Conservation (phyloP, 2,888 invertebrate species). For the Drosophila hawaiiensis region DNA sequence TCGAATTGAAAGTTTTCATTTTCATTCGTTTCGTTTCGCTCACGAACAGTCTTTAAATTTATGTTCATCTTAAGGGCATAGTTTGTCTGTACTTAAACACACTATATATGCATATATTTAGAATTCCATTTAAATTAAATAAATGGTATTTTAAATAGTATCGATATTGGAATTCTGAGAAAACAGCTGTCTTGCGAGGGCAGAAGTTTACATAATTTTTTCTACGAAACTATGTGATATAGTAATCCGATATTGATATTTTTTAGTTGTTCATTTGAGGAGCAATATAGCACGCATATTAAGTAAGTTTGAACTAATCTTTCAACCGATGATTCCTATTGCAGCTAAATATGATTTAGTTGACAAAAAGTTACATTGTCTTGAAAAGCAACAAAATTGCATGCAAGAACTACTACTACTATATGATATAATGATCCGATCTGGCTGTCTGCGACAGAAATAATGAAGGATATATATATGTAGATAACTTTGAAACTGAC, state of each 20-base stretch:
- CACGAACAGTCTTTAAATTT: conserved; percentile 2
- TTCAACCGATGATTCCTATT: not conserved
- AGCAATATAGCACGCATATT: not conserved
- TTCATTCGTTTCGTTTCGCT: conserved; percentile 27
- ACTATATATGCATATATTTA: conserved; percentile 13
- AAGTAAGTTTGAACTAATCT: not conserved
- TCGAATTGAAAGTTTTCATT: conserved; percentile 65
- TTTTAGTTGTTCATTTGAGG: fast-evolving
- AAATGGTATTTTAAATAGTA: not conserved
- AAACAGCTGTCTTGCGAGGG: not conserved
- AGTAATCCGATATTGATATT: not conserved
- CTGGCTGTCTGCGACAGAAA: not conserved
- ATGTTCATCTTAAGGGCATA: conserved; percentile 39
- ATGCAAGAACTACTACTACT: no score
- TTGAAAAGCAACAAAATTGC: no score
- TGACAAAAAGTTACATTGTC: not conserved
- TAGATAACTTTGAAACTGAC: not conserved
- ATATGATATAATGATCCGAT: not conserved
- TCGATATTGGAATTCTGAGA: not conserved
- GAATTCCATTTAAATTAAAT: conserved; percentile 13
- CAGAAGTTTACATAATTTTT: no score
- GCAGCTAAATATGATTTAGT: not conserved
- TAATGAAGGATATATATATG: not conserved
- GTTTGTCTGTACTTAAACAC: conserved; percentile 48
- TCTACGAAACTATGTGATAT: not conserved